phyloP scores from a whole-genome alignment of 37 sponge, comb jelly and placozoan genomes.

The Hexactinellida sp. region DNA sequence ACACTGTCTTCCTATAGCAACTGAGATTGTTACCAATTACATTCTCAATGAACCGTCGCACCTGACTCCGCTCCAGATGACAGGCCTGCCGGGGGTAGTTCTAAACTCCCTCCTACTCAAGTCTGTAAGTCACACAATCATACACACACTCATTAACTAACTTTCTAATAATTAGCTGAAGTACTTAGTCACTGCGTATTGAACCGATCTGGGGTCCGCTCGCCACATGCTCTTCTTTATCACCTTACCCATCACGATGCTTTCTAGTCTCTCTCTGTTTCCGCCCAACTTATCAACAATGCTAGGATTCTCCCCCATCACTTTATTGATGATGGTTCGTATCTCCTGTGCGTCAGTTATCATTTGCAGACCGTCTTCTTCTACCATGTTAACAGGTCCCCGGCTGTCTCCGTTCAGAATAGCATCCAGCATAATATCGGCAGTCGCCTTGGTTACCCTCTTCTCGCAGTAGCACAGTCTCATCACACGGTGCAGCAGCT shows the following conservation, averaged over 20 bases:
- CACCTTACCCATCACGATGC: neutral
- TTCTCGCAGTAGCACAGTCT: neutral
- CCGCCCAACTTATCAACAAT: neutral
- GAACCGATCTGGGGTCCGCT: neutral
- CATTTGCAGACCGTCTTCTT: neutral
- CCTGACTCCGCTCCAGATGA: constrained; percentile 76
- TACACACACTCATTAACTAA: neutral
- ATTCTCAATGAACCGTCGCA: constrained; percentile 83
- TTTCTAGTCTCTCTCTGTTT: neutral
- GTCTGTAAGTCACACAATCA: constrained; percentile 30
- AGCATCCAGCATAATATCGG: neutral
- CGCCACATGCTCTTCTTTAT: neutral
- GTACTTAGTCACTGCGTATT: neutral
- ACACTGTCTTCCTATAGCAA: constrained; percentile 31
- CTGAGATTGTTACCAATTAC: constrained; percentile 71
- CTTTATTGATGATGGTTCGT: neutral
- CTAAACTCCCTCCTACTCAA: constrained; percentile 82
- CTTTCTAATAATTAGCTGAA: neutral
- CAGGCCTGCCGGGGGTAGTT: constrained; percentile 69
- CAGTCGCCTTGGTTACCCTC: neutral
- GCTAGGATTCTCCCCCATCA: neutral
- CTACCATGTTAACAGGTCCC: neutral
- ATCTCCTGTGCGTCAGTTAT: neutral
- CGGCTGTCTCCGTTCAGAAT: neutral
- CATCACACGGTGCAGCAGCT: neutral